phyloP scores from a whole-genome alignment of 2,888 invertebrate species.

The Heliconius hortense region DNA sequence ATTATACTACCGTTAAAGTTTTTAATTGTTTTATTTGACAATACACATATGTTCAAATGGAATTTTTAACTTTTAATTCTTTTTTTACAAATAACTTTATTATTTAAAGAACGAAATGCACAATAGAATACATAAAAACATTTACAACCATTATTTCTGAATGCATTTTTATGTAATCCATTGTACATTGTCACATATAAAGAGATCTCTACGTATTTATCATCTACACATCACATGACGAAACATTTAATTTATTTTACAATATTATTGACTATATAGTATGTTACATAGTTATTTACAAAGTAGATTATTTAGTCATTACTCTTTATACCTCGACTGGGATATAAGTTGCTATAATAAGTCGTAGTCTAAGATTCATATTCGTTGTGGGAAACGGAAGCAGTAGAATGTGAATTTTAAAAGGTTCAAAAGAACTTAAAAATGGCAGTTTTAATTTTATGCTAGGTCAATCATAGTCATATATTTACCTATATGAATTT shows the following conservation, averaged over 20 bases:
- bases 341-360: conserved; percentile 15
- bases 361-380: conserved; percentile 7
- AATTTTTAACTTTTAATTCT: not conserved
- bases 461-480: not conserved
- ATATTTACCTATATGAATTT: not conserved
- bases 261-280: conserved; percentile 21
- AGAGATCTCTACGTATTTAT: conserved; percentile 45
- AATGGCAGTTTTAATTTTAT: not conserved
- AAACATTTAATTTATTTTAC: conserved; percentile 54
- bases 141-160: not conserved
- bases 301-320: conserved; percentile 19
- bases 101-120: not conserved
- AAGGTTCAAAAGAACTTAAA: not conserved
- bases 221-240: conserved; percentile 70
- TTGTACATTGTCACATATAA: conserved; percentile 4
- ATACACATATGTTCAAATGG: conserved; percentile 1
- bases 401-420: not conserved
- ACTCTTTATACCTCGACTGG: conserved; percentile 19
- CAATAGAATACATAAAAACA: conserved; percentile 8
- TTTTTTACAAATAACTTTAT: conserved; percentile 11
- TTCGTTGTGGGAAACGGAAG: conserved; percentile 34
- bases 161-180: conserved; percentile 11
- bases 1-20: not conserved
- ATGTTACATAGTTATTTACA: conserved; percentile 40
- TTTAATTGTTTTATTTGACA: not conserved